These are phyloP conservation scores for Cettia cetti DNA, from an alignment of 2,113 vertebrate species.

Conservation along the genomic window DNA sequence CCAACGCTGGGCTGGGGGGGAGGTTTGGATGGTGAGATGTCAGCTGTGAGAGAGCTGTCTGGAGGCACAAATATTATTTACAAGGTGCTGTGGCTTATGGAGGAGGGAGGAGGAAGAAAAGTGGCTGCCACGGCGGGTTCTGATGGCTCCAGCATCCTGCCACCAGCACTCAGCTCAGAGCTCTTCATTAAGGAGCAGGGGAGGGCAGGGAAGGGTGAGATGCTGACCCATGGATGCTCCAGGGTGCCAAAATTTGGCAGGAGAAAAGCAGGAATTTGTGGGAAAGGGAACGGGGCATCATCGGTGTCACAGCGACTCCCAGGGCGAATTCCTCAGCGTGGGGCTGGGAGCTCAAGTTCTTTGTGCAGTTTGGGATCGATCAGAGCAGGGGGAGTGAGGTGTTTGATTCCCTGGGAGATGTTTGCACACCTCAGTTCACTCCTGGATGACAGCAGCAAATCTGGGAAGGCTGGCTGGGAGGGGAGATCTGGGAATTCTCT, in stretches of 20 bases:
- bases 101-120: not conserved
- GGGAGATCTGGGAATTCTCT: not conserved
- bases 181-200: not conserved
- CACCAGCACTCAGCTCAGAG: not conserved
- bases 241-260: not conserved
- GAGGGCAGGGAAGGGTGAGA: not conserved
- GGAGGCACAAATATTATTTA: conserved; percentile 36
- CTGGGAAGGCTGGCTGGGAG: not conserved
- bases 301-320: not conserved
- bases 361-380: not conserved
- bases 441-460: conserved; percentile 4
- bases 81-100: not conserved
- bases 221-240: not conserved
- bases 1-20: not conserved
- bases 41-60: conserved; percentile 8
- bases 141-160: not conserved
- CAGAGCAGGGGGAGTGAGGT: not conserved
- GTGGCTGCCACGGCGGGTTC: not conserved
- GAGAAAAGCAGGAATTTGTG: not conserved
- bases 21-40: not conserved
- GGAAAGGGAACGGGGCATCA: not conserved
- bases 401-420: not conserved
- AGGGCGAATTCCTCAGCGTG: not conserved
- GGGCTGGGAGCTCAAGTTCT: not conserved
- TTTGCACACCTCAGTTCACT: not conserved